Evolutionary conservation across 2,113 vertebrate genomes (phyloP), one percentile per base, ranked within the genome.

Genomic region (Pogona vitticeps): DNA sequence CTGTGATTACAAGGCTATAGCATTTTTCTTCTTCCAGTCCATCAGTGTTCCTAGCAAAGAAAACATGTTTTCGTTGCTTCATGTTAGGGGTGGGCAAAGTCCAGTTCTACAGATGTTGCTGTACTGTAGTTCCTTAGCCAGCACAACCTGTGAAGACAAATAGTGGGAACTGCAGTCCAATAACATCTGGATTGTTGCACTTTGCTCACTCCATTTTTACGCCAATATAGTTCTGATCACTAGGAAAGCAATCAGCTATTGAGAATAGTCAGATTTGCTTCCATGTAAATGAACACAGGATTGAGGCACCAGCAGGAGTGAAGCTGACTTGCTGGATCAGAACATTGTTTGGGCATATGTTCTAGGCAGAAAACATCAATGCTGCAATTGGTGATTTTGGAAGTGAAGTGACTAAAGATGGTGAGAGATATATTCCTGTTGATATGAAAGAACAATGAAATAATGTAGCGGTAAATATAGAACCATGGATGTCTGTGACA

Each of bases 41-140:
- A 88, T 67, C 13, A 86, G 1, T 2, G 4, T n/a, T 42, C 0
- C 0, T 63, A 77, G 10, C 12, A 33, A 26, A 0, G 0, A 1
- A 13, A 63, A 85, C 18, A 33, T 70, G 1, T 52, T 79, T 68
- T 76, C 36, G 38, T n/a, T 77, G n/a, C 86, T 78, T 28, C 46
- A 52, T 52, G 46, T 10, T 52, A 52, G 46, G 46, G 46, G 46
- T 52, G 46, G 10, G 46, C 46, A 52, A 52, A 52, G 46, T 52
- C 46, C 46, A 52, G 46, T 52, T 52, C 46, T 52, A 52, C 46
- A 52, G 46, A 52, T 52, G 10, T 52, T 52, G 46, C 10, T 52
- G 46, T 10, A 52, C 46, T 10, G 5, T 52, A 10, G 46, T 52
- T 10, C 46, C 46, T 6, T 52, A 52, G 46, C 10, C 46, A 52